A percentile compares a stretch with the other conserved stretches of the same genome.
Evolutionary conservation across 1,140 invertebrate species (phyloP).

Genomic region (Brachionus manjavacas): DNA sequence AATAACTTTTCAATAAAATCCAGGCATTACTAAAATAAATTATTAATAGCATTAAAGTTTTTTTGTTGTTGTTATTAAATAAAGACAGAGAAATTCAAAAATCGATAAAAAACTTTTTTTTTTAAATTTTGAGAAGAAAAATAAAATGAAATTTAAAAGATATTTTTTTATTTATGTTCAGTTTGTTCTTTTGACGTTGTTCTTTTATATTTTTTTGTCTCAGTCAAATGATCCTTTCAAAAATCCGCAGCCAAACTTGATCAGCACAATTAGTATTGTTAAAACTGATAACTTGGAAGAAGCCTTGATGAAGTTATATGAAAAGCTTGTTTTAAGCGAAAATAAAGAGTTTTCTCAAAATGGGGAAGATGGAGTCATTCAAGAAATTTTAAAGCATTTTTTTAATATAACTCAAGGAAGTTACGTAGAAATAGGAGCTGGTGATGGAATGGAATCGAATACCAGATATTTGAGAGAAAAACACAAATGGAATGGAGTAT

Average conservation of each 20-base stretch:
- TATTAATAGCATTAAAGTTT: too few relatives aligned
- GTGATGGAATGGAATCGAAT: neutral
- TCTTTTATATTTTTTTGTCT: neutral
- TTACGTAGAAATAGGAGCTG: conserved; percentile 31
- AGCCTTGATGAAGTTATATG: neutral
- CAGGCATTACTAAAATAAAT: too few relatives aligned
- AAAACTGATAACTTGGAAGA: neutral
- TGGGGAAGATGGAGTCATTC: conserved; percentile 38
- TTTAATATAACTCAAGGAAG: neutral
- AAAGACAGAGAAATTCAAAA: neutral
- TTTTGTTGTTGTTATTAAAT: too few relatives aligned
- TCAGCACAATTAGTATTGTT: neutral
- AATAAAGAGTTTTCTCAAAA: conserved; percentile 15
- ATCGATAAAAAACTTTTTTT: neutral
- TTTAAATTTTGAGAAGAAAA: neutral
- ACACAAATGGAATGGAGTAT: neutral
- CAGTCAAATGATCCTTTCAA: neutral
- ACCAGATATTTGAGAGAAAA: conserved; percentile 2
- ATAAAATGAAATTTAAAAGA: neutral
- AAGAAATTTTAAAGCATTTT: neutral
- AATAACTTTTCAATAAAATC: too few relatives aligned
- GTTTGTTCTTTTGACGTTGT: neutral
- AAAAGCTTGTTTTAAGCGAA: neutral
- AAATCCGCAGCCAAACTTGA: neutral
- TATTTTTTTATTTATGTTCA: neutral